phyloP scores from a whole-genome alignment of 1,140 invertebrate species.

The Zaprionus inermis region DNA sequence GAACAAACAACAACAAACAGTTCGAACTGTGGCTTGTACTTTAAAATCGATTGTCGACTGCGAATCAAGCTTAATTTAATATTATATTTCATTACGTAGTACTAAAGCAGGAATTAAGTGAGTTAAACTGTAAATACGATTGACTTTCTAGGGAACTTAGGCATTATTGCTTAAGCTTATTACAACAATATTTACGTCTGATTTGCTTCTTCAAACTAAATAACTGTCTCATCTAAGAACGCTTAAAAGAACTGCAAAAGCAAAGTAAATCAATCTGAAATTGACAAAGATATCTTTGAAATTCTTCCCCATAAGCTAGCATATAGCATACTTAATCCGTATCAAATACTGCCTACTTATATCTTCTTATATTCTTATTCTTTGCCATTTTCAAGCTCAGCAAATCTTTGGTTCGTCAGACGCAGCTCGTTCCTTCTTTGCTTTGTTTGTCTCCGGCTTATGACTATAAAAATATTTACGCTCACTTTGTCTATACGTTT shows the following conservation, averaged over 20 bases:
- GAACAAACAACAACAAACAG: not conserved
- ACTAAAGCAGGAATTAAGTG: not conserved
- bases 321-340: not conserved
- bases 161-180: no score
- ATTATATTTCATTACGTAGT: not conserved
- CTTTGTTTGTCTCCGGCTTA: conserved; percentile 39
- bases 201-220: no score
- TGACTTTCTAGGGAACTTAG: no score
- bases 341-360: not conserved
- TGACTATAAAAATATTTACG: conserved; percentile 50
- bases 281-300: not conserved
- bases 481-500: conserved; percentile 33
- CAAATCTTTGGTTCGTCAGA: not conserved
- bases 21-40: not conserved
- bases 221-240: no score
- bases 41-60: not conserved
- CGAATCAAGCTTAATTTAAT: not conserved
- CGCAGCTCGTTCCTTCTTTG: not conserved
- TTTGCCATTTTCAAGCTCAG: not conserved
- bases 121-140: no score
- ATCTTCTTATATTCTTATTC: not conserved
- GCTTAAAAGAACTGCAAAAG: no score
- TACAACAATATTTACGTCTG: no score
- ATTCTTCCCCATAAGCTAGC: not conserved
- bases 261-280: not conserved